Evolutionary conservation across 2,797 vertebrate genomes (phyloP).

Genomic region (Alouatta caraya): DNA sequence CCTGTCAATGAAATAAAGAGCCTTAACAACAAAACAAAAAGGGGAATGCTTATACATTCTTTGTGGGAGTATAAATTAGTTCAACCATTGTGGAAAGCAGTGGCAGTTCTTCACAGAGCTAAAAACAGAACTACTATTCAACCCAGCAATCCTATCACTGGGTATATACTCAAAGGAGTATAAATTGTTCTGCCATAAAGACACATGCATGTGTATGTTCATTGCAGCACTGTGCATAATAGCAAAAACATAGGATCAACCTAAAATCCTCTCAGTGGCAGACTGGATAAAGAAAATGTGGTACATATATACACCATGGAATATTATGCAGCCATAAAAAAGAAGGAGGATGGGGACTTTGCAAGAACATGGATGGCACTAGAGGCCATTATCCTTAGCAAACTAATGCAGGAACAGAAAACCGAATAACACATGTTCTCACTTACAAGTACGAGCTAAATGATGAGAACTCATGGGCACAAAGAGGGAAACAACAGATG

Average conservation of each 20-base stretch:
- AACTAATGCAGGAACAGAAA: background rate
- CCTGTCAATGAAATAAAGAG: slow-evolving; percentile 11
- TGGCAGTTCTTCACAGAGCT: background rate
- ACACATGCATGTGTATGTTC: background rate
- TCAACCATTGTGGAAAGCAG: background rate
- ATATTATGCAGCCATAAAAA: background rate
- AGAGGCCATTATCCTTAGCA: background rate
- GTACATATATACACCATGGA: background rate
- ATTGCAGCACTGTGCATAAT: background rate
- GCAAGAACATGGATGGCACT: background rate
- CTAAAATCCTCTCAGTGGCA: background rate
- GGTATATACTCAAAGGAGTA: background rate
- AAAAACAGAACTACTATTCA: background rate
- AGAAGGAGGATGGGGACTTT: background rate
- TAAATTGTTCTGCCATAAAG: background rate
- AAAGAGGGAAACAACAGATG: background rate
- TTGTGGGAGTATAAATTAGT: background rate
- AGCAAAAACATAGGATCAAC: background rate
- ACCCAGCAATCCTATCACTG: background rate
- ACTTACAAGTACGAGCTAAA: background rate
- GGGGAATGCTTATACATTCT: too few species aligned
- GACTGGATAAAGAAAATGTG: background rate
- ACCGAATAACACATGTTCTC: background rate
- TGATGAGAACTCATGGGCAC: background rate
- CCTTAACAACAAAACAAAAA: background rate